These are phyloP conservation scores for Parnassius glacialis DNA, from an alignment of 2,888 invertebrate genomes.

Conservation along the genomic window DNA sequence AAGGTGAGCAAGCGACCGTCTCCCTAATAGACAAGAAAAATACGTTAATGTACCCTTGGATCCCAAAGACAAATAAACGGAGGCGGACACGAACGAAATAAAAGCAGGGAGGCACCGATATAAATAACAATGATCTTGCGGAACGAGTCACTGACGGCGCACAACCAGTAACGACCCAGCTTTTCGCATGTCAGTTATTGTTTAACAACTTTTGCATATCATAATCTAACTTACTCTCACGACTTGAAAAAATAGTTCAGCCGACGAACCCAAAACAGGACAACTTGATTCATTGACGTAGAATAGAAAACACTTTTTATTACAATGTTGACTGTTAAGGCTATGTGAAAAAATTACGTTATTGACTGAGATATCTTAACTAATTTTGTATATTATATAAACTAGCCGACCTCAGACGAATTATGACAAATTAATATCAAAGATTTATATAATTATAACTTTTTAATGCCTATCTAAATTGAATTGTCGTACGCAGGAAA, in stretches of 20 bases:
- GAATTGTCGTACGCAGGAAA: no score
- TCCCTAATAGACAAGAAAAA: slow-evolving; percentile 80
- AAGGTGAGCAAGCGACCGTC: slow-evolving; percentile 74
- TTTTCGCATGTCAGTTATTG: slow-evolving; percentile 40
- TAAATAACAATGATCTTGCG: slow-evolving; percentile 76
- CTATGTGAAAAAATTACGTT: background rate
- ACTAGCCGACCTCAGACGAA: no score
- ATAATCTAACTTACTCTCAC: slow-evolving; percentile 17
- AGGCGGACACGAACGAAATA: slow-evolving; percentile 72
- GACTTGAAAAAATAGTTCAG: no score
- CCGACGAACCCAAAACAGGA: no score
- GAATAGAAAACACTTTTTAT: no score
- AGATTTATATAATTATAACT: no score
- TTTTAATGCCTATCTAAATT: no score
- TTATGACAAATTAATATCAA: background rate
- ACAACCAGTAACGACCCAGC: slow-evolving; percentile 26
- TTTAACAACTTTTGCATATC: slow-evolving; percentile 28
- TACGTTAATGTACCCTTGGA: slow-evolving; percentile 80
- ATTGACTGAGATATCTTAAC: background rate
- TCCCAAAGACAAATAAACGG: slow-evolving; percentile 78
- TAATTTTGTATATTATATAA: no score
- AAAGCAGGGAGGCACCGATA: slow-evolving; percentile 67
- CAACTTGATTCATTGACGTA: no score
- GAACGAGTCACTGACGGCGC: slow-evolving; percentile 43
- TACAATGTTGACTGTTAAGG: no score